Evolutionary conservation across 2,113 vertebrate genomes (phyloP).

Genomic region (Caretta caretta): DNA sequence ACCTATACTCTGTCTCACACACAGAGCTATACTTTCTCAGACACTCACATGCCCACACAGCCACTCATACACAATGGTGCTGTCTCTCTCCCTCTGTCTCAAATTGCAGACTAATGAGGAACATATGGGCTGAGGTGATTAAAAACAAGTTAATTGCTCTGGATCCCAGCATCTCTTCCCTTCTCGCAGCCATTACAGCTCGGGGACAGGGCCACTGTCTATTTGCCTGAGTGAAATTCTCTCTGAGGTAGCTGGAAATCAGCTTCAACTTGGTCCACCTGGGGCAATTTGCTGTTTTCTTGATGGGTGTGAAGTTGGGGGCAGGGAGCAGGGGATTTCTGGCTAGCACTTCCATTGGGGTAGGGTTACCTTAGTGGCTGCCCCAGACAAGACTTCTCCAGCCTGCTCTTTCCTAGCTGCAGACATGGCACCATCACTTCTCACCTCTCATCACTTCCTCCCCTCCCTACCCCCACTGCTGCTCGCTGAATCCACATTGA

Average conservation of each 20-base stretch:
- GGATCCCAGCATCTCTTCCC: not conserved
- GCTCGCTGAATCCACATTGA: not conserved
- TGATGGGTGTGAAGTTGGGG: not conserved
- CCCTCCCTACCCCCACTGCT: not conserved
- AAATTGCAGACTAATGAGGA: not conserved
- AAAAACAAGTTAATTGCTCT: conserved; percentile 15
- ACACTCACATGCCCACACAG: not conserved
- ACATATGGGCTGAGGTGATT: not conserved
- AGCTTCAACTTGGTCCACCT: not conserved
- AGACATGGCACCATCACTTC: not conserved
- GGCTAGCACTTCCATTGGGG: not conserved
- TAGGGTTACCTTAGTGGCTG: not conserved
- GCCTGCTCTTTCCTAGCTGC: not conserved
- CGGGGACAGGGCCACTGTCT: not conserved
- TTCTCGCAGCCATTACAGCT: not conserved
- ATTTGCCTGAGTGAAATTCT: not conserved
- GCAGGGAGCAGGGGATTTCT: not conserved
- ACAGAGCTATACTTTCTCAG: not conserved
- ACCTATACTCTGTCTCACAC: not conserved
- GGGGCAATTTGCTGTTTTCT: not conserved
- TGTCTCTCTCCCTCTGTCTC: not conserved
- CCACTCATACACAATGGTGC: not conserved
- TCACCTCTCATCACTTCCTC: not conserved
- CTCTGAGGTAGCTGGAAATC: not conserved
- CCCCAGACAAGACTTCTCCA: not conserved